Percentiles rank a stretch among this genome's conserved stretches.
phyloP scores from a whole-genome alignment of 2,113 vertebrate species.

The Lepidiolamprologus cunningtoni region DNA sequence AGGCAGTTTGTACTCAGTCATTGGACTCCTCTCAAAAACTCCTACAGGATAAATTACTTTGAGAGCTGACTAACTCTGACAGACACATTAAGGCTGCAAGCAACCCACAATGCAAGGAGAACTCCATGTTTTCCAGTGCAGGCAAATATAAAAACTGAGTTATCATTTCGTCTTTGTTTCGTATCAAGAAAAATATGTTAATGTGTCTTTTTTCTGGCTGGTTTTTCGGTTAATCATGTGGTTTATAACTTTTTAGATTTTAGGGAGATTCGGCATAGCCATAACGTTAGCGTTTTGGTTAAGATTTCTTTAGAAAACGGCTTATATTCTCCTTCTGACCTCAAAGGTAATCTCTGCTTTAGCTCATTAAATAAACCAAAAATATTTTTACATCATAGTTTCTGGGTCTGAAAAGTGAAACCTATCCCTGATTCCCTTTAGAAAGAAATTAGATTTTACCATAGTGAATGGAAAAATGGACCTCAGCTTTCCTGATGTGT shows the following conservation, averaged over 20 bases:
- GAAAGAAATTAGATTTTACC: not conserved
- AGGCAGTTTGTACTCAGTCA: not conserved
- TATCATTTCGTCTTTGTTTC: not conserved
- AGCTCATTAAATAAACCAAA: not conserved
- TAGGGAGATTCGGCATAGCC: not conserved
- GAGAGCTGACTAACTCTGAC: not conserved
- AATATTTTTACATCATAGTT: accelerated
- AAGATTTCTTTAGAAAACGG: not conserved
- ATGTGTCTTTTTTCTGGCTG: not conserved
- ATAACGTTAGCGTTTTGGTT: not conserved
- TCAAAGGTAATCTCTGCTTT: not conserved
- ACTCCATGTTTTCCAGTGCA: not conserved
- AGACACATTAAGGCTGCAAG: not conserved
- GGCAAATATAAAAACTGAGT: not conserved
- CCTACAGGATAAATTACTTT: not conserved
- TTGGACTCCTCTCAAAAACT: not conserved
- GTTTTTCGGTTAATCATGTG: not conserved
- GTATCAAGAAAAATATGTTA: not conserved
- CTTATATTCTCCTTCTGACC: not conserved
- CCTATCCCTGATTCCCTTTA: not conserved
- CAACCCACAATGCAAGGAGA: not conserved
- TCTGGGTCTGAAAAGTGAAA: not conserved
- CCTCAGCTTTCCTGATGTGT: not conserved
- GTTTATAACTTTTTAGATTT: not conserved
- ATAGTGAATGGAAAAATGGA: not conserved